phyloP scores from a whole-genome alignment of 1,140 invertebrate species.

The Colletes latitarsis region DNA sequence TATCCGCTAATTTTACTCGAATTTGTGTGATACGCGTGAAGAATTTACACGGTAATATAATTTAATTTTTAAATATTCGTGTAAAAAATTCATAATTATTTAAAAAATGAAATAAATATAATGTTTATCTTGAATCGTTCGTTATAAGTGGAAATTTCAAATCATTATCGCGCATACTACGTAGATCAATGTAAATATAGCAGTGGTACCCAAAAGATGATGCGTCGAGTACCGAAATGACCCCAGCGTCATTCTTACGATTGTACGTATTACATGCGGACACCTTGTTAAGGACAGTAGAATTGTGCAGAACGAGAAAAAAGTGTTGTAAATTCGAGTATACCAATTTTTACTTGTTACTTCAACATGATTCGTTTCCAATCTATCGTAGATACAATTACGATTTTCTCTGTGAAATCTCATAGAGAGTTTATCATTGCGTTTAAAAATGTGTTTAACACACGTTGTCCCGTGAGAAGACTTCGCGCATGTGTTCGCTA shows the following conservation, averaged over 20 bases:
- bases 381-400: neutral
- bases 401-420: slow-evolving; percentile 4
- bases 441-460: slow-evolving; percentile 45
- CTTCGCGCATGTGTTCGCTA: slow-evolving; percentile 51
- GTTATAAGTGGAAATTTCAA: slow-evolving; percentile 5
- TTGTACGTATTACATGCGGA: slow-evolving; percentile 41
- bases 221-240: slow-evolving; percentile 65
- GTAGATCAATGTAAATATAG: slow-evolving; percentile 53
- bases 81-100: neutral
- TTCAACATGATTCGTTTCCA: neutral
- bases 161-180: slow-evolving; percentile 56
- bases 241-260: slow-evolving; percentile 61
- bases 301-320: slow-evolving; percentile 9
- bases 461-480: slow-evolving; percentile 42
- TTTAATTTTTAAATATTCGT: neutral
- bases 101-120: neutral
- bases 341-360: slow-evolving; percentile 2
- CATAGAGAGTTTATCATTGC: neutral
- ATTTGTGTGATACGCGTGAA: neutral
- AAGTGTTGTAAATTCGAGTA: slow-evolving; percentile 3
- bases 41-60: neutral
- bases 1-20: neutral
- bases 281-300: slow-evolving; percentile 13
- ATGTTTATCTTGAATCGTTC: neutral
- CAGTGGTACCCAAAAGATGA: slow-evolving; percentile 54